Conservation (phyloP, 1,140 invertebrate genomes). For the Caligus rogercresseyi region DNA sequence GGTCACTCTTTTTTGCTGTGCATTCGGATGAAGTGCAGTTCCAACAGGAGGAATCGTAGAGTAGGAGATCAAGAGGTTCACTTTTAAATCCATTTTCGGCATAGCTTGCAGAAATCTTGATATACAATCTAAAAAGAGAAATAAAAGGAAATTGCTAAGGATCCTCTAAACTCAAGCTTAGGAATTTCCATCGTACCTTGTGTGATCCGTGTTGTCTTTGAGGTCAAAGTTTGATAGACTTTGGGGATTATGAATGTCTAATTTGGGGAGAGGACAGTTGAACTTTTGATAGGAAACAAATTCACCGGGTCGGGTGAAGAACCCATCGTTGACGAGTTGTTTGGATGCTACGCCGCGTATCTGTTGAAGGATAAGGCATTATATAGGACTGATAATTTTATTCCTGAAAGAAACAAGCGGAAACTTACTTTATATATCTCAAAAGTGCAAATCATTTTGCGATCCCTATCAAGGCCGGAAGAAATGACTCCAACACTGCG, state of each 20-base stretch:
- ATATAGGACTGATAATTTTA: background rate
- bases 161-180: no score
- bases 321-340: conserved; percentile 14
- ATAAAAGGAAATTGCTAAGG: background rate
- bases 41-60: conserved; percentile 19
- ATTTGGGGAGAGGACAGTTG: conserved; percentile 4
- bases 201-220: conserved; percentile 19
- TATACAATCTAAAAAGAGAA: conserved; percentile 5
- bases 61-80: conserved; percentile 14
- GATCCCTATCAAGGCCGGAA: background rate
- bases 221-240: conserved; percentile 10
- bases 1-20: conserved; percentile 12
- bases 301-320: background rate
- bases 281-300: conserved; percentile 13
- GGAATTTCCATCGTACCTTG: conserved; percentile 9
- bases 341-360: conserved; percentile 18
- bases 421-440: conserved; percentile 18
- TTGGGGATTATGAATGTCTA: conserved; percentile 17
- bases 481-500: conserved; percentile 1
- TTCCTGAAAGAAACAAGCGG: background rate
- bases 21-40: conserved; percentile 12
- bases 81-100: conserved; percentile 3
- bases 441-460: conserved; percentile 4
- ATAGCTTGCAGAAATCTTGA: conserved; percentile 7
- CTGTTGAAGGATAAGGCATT: background rate